Evolutionary conservation across 2,113 vertebrate genomes (phyloP), one percentile per base, ranked within the genome.

Genomic region (Myxocyprinus asiaticus): DNA sequence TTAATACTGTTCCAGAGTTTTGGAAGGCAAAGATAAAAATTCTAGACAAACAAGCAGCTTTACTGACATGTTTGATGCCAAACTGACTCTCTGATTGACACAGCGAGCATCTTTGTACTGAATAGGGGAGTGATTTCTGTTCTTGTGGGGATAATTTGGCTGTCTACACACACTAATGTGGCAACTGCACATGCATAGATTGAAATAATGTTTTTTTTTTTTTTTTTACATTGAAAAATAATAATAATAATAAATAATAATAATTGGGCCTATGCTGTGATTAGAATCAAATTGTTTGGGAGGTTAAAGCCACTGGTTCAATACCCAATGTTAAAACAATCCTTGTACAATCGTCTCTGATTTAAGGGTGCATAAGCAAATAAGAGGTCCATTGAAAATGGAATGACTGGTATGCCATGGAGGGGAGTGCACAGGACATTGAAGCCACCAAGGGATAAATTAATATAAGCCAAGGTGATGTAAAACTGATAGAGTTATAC

Each of bases 401-500:
- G 81, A 33, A 33, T 33, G 22, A 33, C 22, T 33, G 22, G 22
- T 91, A 89, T 89, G 91, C 86, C 85, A 84, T 86, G 85, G 85
- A 87, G 87, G 81, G 87, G 81, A 89, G 87, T 87, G 85, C 85
- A 85, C 22, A 33, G 22, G 1, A 33, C 3, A 92, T 91, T 88
- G 91, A 91, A 90, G 86, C 89, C 90, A 90, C 87, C 89, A 90
- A 86, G 89, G 22, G 90, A 90, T 87, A 91, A 92, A 93, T 91
- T 84, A 92, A 89, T 91, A 89, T 87, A 85, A 33, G 22, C 86
- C 88, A 90, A 90, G 89, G 89, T 90, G 88, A 87, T 92, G 88
- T 89, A 93, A 91, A 33, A 33, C 91, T 92, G 89, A 88, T 33
- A 33, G 22, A 33, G 89, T 90, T 88, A 88, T 85, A 86, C 90